These are phyloP conservation scores for Laothoe populi DNA, from an alignment of 2,888 invertebrate species.

Conservation along the genomic window DNA sequence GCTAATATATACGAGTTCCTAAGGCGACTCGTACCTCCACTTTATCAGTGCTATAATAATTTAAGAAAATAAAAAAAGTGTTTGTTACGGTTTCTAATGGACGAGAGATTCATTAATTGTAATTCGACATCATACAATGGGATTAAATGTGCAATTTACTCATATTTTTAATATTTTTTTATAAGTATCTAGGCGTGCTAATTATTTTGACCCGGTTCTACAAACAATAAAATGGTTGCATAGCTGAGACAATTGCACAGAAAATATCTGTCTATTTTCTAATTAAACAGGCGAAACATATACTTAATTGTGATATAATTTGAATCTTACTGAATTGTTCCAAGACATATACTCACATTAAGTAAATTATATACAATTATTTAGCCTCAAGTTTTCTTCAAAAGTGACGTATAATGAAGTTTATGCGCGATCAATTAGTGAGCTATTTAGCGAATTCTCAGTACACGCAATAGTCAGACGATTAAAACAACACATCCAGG, in stretches of 20 bases:
- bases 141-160: neutral
- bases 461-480: no score
- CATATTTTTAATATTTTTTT: neutral
- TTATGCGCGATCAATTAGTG: no score
- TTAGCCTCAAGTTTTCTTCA: neutral
- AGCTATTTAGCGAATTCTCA: no score
- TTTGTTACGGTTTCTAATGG: no score
- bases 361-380: neutral
- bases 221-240: neutral
- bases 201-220: neutral
- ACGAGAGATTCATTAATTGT: no score
- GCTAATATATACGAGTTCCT: conserved; percentile 1
- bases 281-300: neutral
- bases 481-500: no score
- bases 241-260: neutral
- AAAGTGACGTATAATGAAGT: neutral
- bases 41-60: neutral
- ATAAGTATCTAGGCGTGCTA: neutral
- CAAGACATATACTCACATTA: conserved; percentile 12
- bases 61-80: neutral
- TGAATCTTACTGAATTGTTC: no score
- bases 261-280: neutral
- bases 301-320: no score
- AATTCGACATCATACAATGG: neutral
- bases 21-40: neutral